Percentiles rank a stretch among this genome's conserved stretches.
Conservation (phyloP, 2,888 invertebrate species). For the Yponomeuta malinellus region DNA sequence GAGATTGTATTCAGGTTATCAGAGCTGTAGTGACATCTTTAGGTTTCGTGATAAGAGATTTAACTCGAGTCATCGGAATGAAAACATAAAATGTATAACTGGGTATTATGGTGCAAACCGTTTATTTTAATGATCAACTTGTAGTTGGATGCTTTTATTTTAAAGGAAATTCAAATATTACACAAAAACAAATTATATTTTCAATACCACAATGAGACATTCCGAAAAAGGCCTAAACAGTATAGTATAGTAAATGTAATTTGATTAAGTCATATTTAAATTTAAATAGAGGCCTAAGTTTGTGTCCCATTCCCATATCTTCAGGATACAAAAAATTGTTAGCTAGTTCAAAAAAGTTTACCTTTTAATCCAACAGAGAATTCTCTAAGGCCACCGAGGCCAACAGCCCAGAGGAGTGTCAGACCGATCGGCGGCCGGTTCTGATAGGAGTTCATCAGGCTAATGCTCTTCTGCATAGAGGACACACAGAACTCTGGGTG, state of each 20-base stretch:
- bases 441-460: conserved; percentile 83
- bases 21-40: background rate
- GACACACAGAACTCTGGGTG: conserved; percentile 78
- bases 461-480: conserved; percentile 78
- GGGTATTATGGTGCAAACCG: no score
- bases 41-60: background rate
- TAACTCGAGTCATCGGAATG: background rate
- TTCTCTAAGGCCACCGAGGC: conserved; percentile 81
- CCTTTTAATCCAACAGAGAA: conserved; percentile 81
- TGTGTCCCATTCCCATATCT: no score
- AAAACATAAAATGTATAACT: background rate
- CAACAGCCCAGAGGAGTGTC: conserved; percentile 85
- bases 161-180: no score
- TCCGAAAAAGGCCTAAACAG: no score
- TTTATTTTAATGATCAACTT: no score
- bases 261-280: no score
- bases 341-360: conserved; percentile 32
- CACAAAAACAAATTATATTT: no score
- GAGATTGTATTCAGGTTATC: background rate
- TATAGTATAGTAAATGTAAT: no score
- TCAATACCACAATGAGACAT: no score
- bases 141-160: no score
- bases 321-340: no score
- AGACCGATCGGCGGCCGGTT: conserved; percentile 84
- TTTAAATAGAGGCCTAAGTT: no score